Evolutionary conservation across 2,113 vertebrate species (phyloP).

Genomic region (Bagarius yarrelli): DNA sequence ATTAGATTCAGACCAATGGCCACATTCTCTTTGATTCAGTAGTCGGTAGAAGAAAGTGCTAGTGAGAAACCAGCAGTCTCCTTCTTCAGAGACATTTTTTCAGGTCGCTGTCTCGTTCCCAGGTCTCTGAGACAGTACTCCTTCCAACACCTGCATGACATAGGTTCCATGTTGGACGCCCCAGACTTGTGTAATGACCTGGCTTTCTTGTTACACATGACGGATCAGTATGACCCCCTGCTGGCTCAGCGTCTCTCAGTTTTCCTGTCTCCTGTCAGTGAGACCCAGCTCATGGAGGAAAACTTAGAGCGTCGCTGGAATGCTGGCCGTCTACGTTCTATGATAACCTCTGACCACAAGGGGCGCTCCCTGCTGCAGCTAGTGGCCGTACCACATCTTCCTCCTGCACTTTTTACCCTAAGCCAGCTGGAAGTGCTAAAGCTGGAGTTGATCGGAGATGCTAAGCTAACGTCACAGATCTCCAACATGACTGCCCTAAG

Average conservation of each 20-base stretch:
- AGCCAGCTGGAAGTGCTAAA: slow-evolving; percentile 71
- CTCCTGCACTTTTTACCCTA: slow-evolving; percentile 70
- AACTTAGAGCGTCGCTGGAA: slow-evolving; percentile 68
- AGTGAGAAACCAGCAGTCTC: not conserved
- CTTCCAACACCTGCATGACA: slow-evolving; percentile 66
- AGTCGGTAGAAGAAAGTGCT: not conserved
- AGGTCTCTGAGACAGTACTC: slow-evolving; percentile 75
- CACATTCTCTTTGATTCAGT: not conserved
- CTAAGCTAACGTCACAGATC: slow-evolving; percentile 68
- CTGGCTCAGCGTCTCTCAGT: slow-evolving; percentile 74
- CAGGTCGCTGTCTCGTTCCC: not conserved
- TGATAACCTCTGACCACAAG: slow-evolving; percentile 57
- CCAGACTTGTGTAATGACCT: slow-evolving; percentile 77
- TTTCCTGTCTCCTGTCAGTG: slow-evolving; percentile 77
- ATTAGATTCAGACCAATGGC: not conserved
- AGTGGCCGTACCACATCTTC: slow-evolving; percentile 71
- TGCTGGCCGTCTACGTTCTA: slow-evolving; percentile 62
- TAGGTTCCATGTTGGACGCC: slow-evolving; percentile 63
- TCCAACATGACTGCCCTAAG: slow-evolving; percentile 70
- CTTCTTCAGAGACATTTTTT: not conserved
- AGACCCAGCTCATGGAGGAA: slow-evolving; percentile 71
- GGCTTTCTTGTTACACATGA: slow-evolving; percentile 80
- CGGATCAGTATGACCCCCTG: slow-evolving; percentile 77
- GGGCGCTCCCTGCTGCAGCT: slow-evolving; percentile 67
- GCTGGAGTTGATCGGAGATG: slow-evolving; percentile 71